These are phyloP conservation scores for Labia minor DNA, from an alignment of 2,888 invertebrate genomes.

Conservation along the genomic window DNA sequence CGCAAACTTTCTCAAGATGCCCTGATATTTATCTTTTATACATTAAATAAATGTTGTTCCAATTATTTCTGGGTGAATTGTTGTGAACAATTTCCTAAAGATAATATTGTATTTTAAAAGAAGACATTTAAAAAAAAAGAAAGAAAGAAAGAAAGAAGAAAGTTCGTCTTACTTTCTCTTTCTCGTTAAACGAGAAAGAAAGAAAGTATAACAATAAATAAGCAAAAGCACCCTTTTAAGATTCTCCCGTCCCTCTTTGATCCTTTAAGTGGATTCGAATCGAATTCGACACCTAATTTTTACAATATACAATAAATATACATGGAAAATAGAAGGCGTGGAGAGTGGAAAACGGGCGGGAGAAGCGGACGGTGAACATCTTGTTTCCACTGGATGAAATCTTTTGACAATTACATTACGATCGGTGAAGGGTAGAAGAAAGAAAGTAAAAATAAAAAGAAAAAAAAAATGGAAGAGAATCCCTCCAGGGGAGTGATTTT, in stretches of 20 bases:
- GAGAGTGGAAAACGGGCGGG: no score
- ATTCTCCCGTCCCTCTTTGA: not conserved
- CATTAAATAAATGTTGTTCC: no score
- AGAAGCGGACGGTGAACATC: not conserved
- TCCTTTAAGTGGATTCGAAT: constrained; percentile 8
- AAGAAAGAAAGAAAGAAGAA: no score
- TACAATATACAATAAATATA: constrained; percentile 5
- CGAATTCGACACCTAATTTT: constrained; percentile 1
- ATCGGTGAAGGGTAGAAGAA: no score
- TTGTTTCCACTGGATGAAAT: not conserved
- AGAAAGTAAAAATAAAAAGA: no score
- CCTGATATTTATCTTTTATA: no score
- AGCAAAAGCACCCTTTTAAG: not conserved
- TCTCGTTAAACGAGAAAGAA: not conserved
- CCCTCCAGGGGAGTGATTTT: not conserved
- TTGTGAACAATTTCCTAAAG: no score
- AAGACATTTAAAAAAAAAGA: no score
- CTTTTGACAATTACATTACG: constrained; percentile 7
- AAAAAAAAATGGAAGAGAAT: not conserved
- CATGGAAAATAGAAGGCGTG: not conserved
- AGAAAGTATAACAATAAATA: constrained; percentile 1
- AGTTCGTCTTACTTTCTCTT: not conserved
- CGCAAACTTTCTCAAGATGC: no score
- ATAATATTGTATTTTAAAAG: no score
- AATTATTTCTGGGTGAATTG: no score